These are phyloP conservation scores for Myripristis jacobus DNA, from an alignment of 2,797 vertebrate species.

Conservation along the genomic window DNA sequence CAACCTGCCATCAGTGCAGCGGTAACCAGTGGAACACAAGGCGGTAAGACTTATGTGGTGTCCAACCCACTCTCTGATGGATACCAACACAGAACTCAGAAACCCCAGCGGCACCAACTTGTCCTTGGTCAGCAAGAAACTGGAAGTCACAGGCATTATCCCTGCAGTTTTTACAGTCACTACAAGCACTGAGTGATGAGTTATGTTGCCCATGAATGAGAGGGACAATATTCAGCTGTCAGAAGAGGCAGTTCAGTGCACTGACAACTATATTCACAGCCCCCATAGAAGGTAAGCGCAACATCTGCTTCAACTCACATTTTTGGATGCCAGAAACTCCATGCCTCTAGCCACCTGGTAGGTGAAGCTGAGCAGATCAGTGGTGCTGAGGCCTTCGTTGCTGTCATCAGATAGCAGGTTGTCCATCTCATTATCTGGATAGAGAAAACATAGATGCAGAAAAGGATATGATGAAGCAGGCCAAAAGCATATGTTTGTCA, in stretches of 20 bases:
- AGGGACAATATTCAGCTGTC: neutral
- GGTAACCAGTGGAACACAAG: slow-evolving; percentile 22
- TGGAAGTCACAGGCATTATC: neutral
- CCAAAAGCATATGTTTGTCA: slow-evolving; percentile 37
- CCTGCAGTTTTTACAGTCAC: neutral
- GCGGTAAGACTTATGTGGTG: slow-evolving; percentile 10
- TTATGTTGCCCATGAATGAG: neutral
- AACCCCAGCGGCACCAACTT: slow-evolving; percentile 4
- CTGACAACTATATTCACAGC: neutral
- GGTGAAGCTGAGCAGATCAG: slow-evolving; percentile 96
- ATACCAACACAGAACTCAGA: slow-evolving; percentile 13
- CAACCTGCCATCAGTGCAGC: slow-evolving; percentile 35
- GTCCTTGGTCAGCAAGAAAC: neutral
- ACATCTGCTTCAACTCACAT: slow-evolving; percentile 83
- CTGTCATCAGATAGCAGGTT: slow-evolving; percentile 91
- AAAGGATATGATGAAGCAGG: slow-evolving; percentile 35
- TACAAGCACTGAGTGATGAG: neutral
- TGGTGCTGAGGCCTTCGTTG: slow-evolving; percentile 89
- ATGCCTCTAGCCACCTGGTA: slow-evolving; percentile 98
- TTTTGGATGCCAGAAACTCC: slow-evolving; percentile 99
- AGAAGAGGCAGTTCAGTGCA: neutral
- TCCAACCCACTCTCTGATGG: slow-evolving; percentile 8
- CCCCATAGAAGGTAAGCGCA: neutral
- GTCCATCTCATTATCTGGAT: slow-evolving; percentile 88
- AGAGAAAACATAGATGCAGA: slow-evolving; percentile 41